Conservation (phyloP, 2,888 invertebrate species). For the Drosophila longiperda region DNA sequence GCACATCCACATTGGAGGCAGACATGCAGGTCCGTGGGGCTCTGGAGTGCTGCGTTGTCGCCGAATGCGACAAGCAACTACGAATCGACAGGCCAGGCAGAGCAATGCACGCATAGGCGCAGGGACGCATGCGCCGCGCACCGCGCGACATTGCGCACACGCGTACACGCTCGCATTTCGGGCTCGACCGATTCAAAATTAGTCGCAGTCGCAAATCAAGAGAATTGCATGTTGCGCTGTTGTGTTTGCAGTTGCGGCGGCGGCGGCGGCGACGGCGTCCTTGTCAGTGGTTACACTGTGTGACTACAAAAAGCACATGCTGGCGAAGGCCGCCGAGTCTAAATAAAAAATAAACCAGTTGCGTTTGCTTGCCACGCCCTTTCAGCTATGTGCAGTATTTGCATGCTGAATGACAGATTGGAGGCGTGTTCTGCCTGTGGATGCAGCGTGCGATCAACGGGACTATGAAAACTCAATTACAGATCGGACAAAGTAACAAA, state of each 20-base stretch:
- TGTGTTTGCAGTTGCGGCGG: conserved; percentile 39
- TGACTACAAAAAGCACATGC: not conserved
- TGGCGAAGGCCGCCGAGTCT: conserved; percentile 26
- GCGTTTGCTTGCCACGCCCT: conserved; percentile 23
- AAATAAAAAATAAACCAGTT: conserved; percentile 3
- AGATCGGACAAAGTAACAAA: not conserved
- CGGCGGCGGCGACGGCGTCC: conserved; percentile 21
- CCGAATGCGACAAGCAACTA: not conserved
- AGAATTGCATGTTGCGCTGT: conserved; percentile 38
- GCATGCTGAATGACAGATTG: conserved; percentile 17
- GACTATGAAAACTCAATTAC: not conserved
- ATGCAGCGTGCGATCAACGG: conserved; percentile 15
- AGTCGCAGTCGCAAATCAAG: conserved; percentile 6
- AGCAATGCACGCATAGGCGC: conserved; percentile 19
- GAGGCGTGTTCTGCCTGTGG: conserved; percentile 30
- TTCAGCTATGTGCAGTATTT: not conserved
- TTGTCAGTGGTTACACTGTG: conserved; percentile 9
- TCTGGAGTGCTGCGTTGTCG: not conserved
- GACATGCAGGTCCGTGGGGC: conserved; percentile 24
- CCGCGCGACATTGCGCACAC: not conserved
- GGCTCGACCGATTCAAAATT: conserved; percentile 8
- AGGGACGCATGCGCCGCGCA: not conserved
- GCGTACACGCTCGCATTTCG: conserved; percentile 11
- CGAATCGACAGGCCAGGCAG: not conserved
- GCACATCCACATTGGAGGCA: conserved; percentile 27